Evolutionary conservation across 2,888 invertebrate genomes (phyloP), one percentile per base, ranked within the genome.

Genomic region (Watsonalla cultraria): DNA sequence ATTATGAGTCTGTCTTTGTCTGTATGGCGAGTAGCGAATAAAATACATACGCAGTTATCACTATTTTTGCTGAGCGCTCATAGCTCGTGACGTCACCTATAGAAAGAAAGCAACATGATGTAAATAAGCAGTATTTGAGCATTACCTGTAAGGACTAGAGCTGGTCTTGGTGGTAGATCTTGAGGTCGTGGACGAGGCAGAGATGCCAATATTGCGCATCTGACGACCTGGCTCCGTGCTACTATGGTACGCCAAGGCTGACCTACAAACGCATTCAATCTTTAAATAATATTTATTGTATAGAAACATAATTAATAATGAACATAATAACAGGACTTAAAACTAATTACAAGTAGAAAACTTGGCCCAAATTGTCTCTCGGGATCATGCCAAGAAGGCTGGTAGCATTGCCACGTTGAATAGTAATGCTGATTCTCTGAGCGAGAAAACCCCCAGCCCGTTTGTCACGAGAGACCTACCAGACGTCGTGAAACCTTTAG

Each of bases 151-250:
- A 8, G 97, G 97, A 81, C 97, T 97, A 35, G 97, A 97, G 69
- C 97, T 96, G 11, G 98, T 98, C 83, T 98, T 98, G 51, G 96
- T 97, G 0, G 98, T 98, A 37, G 98, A 98, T 61, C 97, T 92
- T 0, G 97, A 98, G 0, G 98, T 98, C 0, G 98, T 98, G 57
- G 97, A 97, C 0, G 98, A 97, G 0, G 98, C 97, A 9, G 98
- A 98, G 66, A 98, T 98, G 39, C 98, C 98, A 59, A 98, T 95
- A 78, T 96, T 96, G 50, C 96, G 74, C 64, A 90, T 57, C 64
- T 84, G 89, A 0, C 85, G 79, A 0, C 87, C 89, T 9, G 84
- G 78, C 56, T 90, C 90, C 0, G 86, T 80, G 37, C 93, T 93
- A 45, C 94, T 93, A 74, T 96, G 94, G 75, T 97, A 97, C 0